phyloP scores from a whole-genome alignment of 2,797 vertebrate species.

The Notamacropus eugenii region DNA sequence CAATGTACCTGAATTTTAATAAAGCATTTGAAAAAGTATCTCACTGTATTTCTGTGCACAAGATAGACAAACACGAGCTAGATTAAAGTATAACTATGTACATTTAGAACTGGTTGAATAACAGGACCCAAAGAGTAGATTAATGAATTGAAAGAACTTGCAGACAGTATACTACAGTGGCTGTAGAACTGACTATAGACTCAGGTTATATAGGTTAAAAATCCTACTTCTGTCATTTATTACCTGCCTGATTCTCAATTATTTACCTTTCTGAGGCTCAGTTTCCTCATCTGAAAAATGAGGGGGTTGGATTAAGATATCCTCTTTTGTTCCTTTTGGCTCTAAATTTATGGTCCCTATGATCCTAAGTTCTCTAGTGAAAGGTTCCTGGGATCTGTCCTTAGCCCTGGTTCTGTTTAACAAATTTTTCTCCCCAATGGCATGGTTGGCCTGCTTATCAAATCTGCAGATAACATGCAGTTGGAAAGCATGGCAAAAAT shows the following conservation, averaged over 20 bases:
- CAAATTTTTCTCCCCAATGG: neutral
- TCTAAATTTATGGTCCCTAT: neutral
- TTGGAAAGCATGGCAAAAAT: neutral
- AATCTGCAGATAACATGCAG: neutral
- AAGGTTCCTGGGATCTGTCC: neutral
- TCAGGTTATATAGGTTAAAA: neutral
- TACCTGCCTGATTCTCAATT: neutral
- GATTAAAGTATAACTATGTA: neutral
- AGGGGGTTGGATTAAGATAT: neutral
- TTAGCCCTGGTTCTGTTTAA: neutral
- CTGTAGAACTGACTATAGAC: neutral
- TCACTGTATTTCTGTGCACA: neutral
- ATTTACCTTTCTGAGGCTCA: neutral
- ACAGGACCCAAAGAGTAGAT: neutral
- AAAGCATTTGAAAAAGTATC: neutral
- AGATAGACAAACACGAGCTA: neutral
- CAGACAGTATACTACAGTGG: neutral
- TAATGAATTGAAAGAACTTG: too few relatives aligned
- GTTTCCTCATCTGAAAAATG: neutral
- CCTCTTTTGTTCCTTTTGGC: neutral
- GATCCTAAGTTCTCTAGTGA: neutral
- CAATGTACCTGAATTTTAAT: neutral
- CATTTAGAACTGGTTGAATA: too few relatives aligned
- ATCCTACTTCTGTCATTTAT: neutral
- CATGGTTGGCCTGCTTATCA: neutral